Conservation (phyloP, 1,140 invertebrate species). For the Camponotus pennsylvanicus region DNA sequence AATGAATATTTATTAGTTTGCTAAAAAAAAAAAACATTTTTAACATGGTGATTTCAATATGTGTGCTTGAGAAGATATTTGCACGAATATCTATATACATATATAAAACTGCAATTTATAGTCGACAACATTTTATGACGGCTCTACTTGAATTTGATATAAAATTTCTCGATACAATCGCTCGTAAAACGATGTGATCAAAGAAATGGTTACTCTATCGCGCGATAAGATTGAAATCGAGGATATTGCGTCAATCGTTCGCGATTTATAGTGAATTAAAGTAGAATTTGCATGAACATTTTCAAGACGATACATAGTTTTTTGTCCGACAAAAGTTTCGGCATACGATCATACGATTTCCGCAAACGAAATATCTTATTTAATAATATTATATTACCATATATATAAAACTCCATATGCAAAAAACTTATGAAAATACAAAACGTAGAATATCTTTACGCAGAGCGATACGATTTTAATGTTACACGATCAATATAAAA, state of each 20-base stretch:
- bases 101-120: not conserved
- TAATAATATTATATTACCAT: constrained; percentile 30
- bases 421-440: not conserved
- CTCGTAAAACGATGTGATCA: constrained; percentile 2
- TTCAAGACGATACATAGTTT: not conserved
- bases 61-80: not conserved
- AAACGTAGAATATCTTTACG: constrained; percentile 5
- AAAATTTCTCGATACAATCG: not conserved
- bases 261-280: constrained; percentile 8
- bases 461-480: not conserved
- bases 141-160: constrained; percentile 2
- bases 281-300: constrained; percentile 14
- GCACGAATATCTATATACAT: not conserved
- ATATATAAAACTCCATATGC: not conserved
- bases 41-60: not conserved
- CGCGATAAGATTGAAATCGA: constrained; percentile 18
- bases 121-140: not conserved
- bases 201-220: not conserved
- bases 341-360: not conserved
- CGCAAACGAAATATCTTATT: not conserved
- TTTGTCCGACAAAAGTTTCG: not conserved
- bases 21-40: not conserved
- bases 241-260: constrained; percentile 10
- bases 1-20: constrained; percentile 1
- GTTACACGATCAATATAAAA: not conserved